Percentiles rank a stretch among this genome's conserved stretches.
These are phyloP conservation scores for Apogon talboti DNA, from an alignment of 2,797 vertebrate species.

Conservation along the genomic window DNA sequence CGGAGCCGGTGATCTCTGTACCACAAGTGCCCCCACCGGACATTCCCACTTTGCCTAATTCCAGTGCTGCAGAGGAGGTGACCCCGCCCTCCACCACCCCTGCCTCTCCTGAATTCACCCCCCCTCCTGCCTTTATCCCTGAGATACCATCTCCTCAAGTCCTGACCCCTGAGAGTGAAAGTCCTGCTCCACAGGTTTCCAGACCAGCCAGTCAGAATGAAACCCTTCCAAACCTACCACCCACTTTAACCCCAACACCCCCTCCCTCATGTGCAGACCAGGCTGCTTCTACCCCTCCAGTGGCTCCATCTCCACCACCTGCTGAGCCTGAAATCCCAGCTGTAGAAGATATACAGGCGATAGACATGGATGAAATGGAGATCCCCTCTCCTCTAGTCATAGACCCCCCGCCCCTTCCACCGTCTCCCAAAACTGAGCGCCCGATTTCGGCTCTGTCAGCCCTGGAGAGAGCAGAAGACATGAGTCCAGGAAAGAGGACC, in stretches of 20 bases:
- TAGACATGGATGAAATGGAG: conserved; percentile 16
- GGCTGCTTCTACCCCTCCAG: background rate
- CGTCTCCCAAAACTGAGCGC: conserved; percentile 47
- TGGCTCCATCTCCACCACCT: conserved; percentile 27
- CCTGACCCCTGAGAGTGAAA: conserved; percentile 37
- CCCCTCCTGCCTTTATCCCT: background rate
- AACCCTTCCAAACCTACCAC: conserved; percentile 15
- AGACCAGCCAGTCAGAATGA: conserved; percentile 38
- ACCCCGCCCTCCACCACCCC: conserved; percentile 21
- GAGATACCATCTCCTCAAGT: conserved; percentile 20
- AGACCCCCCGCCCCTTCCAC: background rate
- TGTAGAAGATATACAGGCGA: conserved; percentile 16
- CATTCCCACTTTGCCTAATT: conserved; percentile 26
- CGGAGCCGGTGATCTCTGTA: conserved; percentile 1
- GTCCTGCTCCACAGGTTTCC: conserved; percentile 23
- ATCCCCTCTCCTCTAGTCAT: conserved; percentile 2
- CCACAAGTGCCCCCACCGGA: conserved; percentile 29
- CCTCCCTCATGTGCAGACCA: conserved; percentile 1
- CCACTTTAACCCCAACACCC: conserved; percentile 16
- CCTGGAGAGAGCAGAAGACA: conserved; percentile 77
- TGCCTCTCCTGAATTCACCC: conserved; percentile 3
- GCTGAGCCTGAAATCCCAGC: conserved; percentile 14
- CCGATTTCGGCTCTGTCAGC: conserved; percentile 54
- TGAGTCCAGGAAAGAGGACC: conserved; percentile 53
- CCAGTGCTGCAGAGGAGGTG: conserved; percentile 8